Percentiles rank a stretch among this genome's conserved stretches.
phyloP scores from a whole-genome alignment of 2,113 vertebrate species.

The Benthochromis sp. region DNA sequence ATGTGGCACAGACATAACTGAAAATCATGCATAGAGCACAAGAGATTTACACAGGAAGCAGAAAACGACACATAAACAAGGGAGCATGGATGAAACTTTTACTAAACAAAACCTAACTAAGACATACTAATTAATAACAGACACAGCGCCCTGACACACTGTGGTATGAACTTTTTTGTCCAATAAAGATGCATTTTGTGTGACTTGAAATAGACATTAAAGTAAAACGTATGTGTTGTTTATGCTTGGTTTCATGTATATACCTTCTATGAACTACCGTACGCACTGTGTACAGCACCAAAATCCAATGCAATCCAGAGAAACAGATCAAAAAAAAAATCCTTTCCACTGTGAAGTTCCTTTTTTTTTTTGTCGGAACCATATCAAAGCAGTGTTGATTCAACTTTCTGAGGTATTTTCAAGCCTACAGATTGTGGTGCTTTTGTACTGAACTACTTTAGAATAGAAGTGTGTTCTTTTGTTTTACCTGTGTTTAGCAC shows the following conservation, averaged over 20 bases:
- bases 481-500: not conserved
- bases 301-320: not conserved
- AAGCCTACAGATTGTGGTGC: not conserved
- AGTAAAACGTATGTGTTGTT: not conserved
- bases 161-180: not conserved
- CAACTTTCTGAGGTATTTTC: not conserved
- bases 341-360: not conserved
- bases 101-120: not conserved
- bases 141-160: rapidly evolving
- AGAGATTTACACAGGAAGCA: not conserved
- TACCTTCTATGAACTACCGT: not conserved
- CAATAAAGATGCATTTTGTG: not conserved
- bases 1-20: not conserved
- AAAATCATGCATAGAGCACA: not conserved
- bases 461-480: not conserved
- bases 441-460: not conserved
- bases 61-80: not conserved
- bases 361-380: not conserved
- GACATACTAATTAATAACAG: not conserved
- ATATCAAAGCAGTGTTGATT: not conserved
- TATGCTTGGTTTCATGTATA: not conserved
- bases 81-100: not conserved
- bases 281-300: not conserved
- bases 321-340: not conserved
- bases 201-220: not conserved